Evolutionary conservation across 53 echinoderm and acorn worm genomes (phyloP).

Genomic region (Arbacia lixula): DNA sequence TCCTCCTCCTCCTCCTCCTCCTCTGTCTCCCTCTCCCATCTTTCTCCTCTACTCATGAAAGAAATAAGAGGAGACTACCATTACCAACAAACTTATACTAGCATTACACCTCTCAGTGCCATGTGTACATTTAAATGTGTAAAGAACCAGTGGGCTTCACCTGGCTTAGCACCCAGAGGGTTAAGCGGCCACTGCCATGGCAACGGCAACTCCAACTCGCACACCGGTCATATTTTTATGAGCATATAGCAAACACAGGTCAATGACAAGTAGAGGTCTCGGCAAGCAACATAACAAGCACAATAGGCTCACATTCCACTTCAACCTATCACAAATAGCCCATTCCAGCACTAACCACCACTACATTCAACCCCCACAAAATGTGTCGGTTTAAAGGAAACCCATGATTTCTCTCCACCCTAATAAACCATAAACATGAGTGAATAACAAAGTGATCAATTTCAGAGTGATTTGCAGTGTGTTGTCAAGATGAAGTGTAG

Average conservation of each 20-base stretch:
- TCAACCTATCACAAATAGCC: slow-evolving; percentile 6
- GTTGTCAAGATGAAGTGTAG: slow-evolving; percentile 4
- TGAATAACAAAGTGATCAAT: slow-evolving; percentile 51
- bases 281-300: neutral
- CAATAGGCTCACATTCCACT: slow-evolving; percentile 21
- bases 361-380: no score
- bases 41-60: neutral
- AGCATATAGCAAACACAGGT: neutral
- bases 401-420: no score
- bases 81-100: neutral
- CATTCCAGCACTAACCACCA: slow-evolving; percentile 19
- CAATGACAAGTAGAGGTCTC: slow-evolving; percentile 23
- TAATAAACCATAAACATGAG: no score
- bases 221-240: slow-evolving; percentile 28
- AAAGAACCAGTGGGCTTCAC: no score
- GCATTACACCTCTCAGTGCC: no score
- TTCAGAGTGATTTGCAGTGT: neutral
- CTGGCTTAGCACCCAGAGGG: no score
- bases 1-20: neutral
- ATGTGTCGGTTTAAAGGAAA: no score
- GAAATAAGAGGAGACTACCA: neutral
- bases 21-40: neutral
- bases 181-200: no score
- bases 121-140: no score
- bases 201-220: no score